Evolutionary conservation across 2,888 invertebrate genomes (phyloP).

Genomic region (Nineta flava): DNA sequence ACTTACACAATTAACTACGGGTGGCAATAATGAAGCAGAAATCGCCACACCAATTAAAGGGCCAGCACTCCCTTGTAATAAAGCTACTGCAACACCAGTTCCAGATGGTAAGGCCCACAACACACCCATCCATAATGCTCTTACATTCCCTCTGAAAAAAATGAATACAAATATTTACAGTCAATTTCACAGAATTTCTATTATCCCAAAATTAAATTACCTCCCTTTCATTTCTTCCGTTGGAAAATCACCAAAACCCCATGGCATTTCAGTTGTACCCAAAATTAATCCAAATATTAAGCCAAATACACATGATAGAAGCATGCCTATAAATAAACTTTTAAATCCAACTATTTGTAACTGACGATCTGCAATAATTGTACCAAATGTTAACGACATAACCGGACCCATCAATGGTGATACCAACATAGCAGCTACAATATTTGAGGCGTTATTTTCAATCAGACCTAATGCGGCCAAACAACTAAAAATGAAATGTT

Average conservation of each 20-base stretch:
- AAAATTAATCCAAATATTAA: slow-evolving; percentile 61
- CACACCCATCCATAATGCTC: slow-evolving; percentile 60
- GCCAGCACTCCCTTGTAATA: slow-evolving; percentile 70
- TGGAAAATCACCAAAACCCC: slow-evolving; percentile 62
- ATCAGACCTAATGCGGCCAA: slow-evolving; percentile 69
- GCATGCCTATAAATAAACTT: slow-evolving; percentile 51
- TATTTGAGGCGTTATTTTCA: slow-evolving; percentile 69
- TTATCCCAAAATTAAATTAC: slow-evolving; percentile 26
- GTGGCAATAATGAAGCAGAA: slow-evolving; percentile 70
- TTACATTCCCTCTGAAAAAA: slow-evolving; percentile 44
- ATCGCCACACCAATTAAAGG: slow-evolving; percentile 82
- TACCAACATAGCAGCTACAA: slow-evolving; percentile 62
- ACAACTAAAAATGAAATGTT: slow-evolving; percentile 35
- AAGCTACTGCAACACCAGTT: slow-evolving; percentile 69
- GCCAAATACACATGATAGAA: slow-evolving; percentile 61
- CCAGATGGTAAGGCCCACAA: slow-evolving; percentile 60
- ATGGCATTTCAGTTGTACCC: slow-evolving; percentile 57
- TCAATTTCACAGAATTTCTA: background rate
- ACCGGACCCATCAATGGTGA: slow-evolving; percentile 72
- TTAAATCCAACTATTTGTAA: slow-evolving; percentile 55
- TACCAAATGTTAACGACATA: slow-evolving; percentile 74
- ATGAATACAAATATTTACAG: slow-evolving; percentile 5
- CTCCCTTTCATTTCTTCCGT: slow-evolving; percentile 65
- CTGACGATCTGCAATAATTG: slow-evolving; percentile 56
- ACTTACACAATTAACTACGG: slow-evolving; percentile 72